A percentile compares a stretch with the other conserved stretches of the same genome.
phyloP scores from a whole-genome alignment of 2,888 invertebrate genomes.

The Mantis religiosa region DNA sequence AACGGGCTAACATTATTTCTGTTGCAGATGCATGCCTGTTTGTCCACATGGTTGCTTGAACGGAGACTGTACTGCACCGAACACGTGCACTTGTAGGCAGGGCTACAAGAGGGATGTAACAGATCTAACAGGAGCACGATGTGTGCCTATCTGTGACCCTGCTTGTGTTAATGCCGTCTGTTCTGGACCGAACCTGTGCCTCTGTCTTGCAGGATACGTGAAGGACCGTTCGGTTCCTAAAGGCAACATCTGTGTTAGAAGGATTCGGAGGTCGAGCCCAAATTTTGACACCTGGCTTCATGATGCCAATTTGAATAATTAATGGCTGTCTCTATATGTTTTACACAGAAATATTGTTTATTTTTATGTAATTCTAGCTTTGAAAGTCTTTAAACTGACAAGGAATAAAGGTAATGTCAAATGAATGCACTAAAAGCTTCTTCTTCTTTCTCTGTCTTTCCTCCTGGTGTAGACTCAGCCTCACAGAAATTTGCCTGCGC shows the following conservation, averaged over 20 bases:
- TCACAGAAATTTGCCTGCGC: too few relatives aligned
- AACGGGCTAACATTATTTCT: too few relatives aligned
- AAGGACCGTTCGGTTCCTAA: conserved; percentile 59
- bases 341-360: too few relatives aligned
- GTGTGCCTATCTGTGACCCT: conserved; percentile 50
- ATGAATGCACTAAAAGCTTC: too few relatives aligned
- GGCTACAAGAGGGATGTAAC: conserved; percentile 44
- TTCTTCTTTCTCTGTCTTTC: too few relatives aligned
- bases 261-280: neutral
- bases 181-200: conserved; percentile 67
- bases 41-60: conserved; percentile 44
- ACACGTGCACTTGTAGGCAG: conserved; percentile 37
- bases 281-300: neutral
- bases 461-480: too few relatives aligned
- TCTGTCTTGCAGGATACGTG: conserved; percentile 65
- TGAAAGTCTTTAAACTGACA: too few relatives aligned
- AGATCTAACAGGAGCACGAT: conserved; percentile 40
- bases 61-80: conserved; percentile 17
- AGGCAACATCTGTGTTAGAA: conserved; percentile 23
- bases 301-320: neutral
- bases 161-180: conserved; percentile 72
- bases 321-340: too few relatives aligned
- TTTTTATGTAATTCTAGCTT: too few relatives aligned
- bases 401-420: too few relatives aligned
- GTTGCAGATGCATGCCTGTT: conserved; percentile 41